A percentile compares a stretch with the other conserved stretches of the same genome.
phyloP scores from a whole-genome alignment of 2,113 vertebrate species.

The Buteo buteo region DNA sequence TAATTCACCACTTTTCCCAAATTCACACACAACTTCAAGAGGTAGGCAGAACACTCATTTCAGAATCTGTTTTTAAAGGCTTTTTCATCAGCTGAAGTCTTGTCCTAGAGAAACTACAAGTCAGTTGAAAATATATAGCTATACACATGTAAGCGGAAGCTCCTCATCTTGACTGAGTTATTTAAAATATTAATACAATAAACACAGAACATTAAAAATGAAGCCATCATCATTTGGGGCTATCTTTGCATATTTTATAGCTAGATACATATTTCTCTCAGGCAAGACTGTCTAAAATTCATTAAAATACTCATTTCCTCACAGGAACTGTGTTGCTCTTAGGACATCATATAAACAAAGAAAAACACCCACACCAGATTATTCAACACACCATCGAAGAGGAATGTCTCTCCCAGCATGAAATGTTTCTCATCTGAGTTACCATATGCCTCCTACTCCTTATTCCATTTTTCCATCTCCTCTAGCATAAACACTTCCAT shows the following conservation, averaged over 20 bases:
- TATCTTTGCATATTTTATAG: neutral
- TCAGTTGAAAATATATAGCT: neutral
- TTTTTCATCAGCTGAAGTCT: neutral
- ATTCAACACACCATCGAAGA: neutral
- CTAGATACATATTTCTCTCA: neutral
- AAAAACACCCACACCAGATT: neutral
- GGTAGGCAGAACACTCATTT: neutral
- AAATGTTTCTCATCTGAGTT: conserved; percentile 24
- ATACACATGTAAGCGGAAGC: neutral
- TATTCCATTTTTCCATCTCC: conserved; percentile 9
- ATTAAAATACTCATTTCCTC: conserved; percentile 12
- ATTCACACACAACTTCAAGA: neutral
- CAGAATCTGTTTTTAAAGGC: neutral
- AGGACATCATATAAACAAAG: conserved; percentile 7
- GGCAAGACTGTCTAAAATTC: neutral
- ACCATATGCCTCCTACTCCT: conserved; percentile 41
- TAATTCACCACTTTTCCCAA: neutral
- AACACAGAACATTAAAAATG: neutral
- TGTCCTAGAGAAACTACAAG: neutral
- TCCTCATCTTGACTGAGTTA: neutral
- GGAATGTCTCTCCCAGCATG: neutral
- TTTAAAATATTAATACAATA: neutral
- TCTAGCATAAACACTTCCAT: conserved; percentile 19
- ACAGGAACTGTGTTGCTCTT: neutral
- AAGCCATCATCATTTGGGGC: neutral